A percentile compares a stretch with the other conserved stretches of the same genome.
Conservation (phyloP, 2,888 invertebrate species). For the Drosophila rubida region DNA sequence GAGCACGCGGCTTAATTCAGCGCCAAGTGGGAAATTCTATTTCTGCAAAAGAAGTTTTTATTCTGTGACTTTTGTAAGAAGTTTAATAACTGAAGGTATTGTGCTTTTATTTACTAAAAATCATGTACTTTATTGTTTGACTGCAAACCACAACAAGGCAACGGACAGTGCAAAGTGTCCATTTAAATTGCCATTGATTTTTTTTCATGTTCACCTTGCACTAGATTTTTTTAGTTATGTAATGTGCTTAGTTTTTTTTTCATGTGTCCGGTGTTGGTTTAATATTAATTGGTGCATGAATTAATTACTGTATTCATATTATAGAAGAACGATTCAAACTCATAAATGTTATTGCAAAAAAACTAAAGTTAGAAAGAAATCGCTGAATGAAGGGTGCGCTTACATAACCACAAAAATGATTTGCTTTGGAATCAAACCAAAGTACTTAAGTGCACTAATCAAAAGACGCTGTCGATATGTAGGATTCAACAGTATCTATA, state of each 20-base stretch:
- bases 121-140: constrained; percentile 11
- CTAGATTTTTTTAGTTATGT: constrained; percentile 74
- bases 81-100: constrained; percentile 81
- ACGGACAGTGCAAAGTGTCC: constrained; percentile 45
- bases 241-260: constrained; percentile 67
- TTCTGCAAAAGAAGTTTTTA: constrained; percentile 84
- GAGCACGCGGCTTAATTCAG: constrained; percentile 83
- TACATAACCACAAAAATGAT: constrained; percentile 65
- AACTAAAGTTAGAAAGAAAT: constrained; percentile 10
- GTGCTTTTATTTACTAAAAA: constrained; percentile 62
- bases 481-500: constrained; percentile 40
- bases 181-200: constrained; percentile 72
- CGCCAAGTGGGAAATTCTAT: constrained; percentile 78
- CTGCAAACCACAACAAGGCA: constrained; percentile 19
- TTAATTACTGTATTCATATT: constrained; percentile 7
- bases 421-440: neutral
- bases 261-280: constrained; percentile 65
- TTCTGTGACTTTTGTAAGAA: constrained; percentile 84
- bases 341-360: neutral
- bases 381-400: constrained; percentile 41
- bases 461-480: constrained; percentile 5
- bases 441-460: constrained; percentile 7
- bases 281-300: constrained; percentile 22
- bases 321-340: constrained; percentile 8
- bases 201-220: constrained; percentile 73